Evolutionary conservation across 2,113 vertebrate species (phyloP).

Genomic region (Coptodon bakossiorum): DNA sequence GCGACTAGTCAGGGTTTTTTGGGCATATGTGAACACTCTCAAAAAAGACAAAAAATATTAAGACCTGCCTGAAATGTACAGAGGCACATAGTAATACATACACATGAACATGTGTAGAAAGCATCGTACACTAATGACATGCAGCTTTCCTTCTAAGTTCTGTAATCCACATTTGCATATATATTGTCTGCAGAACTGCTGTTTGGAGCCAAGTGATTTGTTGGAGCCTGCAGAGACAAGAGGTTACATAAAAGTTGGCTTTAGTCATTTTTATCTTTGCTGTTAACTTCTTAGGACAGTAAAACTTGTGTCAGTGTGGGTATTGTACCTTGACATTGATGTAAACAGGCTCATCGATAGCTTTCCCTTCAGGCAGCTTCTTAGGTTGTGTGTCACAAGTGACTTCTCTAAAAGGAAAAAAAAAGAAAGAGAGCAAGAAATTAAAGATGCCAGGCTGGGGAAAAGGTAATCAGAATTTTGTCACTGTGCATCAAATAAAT

Average conservation of each 20-base stretch:
- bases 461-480: not conserved
- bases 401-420: constrained; percentile 2
- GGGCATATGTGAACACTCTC: not conserved
- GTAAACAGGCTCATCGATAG: constrained; percentile 45
- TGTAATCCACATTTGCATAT: constrained; percentile 46
- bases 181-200: not conserved
- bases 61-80: not conserved
- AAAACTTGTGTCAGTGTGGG: not conserved
- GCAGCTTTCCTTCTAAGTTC: not conserved
- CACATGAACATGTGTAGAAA: not conserved
- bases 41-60: not conserved
- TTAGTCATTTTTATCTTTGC: not conserved
- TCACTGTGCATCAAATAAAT: not conserved
- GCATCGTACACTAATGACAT: not conserved
- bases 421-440: not conserved
- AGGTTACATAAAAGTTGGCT: not conserved
- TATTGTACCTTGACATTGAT: constrained; percentile 37
- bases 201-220: not conserved
- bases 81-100: not conserved
- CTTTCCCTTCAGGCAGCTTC: not conserved
- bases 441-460: not conserved
- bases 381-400: not conserved
- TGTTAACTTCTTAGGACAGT: not conserved
- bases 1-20: not conserved
- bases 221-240: constrained; percentile 19